Evolutionary conservation across 2,888 invertebrate species (phyloP).

Genomic region (Torymus auratus): DNA sequence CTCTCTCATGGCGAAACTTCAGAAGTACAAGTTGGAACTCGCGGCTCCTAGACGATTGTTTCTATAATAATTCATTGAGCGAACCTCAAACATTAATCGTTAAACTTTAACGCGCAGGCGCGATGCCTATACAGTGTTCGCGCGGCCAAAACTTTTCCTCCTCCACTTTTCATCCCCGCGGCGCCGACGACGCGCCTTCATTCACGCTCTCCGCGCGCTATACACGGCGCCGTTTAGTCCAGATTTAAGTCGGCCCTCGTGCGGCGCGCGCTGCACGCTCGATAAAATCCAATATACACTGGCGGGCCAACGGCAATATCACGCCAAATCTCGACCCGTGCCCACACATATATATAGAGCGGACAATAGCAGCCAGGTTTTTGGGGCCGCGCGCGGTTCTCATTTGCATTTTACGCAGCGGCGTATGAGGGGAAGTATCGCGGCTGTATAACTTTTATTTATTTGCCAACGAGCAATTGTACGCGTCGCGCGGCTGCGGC

Average conservation of each 20-base stretch:
- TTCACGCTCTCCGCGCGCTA: no score
- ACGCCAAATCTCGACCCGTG: not conserved
- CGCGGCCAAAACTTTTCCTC: no score
- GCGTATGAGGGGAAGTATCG: not conserved
- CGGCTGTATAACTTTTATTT: constrained; percentile 40
- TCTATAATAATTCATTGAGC: constrained; percentile 16
- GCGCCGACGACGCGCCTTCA: no score
- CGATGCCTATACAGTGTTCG: no score
- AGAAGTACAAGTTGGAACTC: no score
- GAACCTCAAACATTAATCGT: not conserved
- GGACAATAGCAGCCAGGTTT: no score
- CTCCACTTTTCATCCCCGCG: no score
- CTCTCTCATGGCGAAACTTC: no score
- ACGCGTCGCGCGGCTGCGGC: constrained; percentile 8
- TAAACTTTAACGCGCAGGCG: not conserved
- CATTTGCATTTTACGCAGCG: constrained; percentile 13
- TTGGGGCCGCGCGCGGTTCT: not conserved
- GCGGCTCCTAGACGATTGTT: constrained; percentile 21
- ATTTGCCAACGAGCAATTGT: constrained; percentile 37
- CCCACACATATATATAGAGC: no score
- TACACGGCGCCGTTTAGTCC: no score
- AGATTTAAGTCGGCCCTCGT: no score
- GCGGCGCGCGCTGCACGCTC: not conserved
- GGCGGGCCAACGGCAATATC: not conserved
- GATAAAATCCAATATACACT: not conserved